Evolutionary conservation across 2,797 vertebrate species (phyloP), one percentile per base, ranked within the genome.

Genomic region (Euphonia xanthogaster): DNA sequence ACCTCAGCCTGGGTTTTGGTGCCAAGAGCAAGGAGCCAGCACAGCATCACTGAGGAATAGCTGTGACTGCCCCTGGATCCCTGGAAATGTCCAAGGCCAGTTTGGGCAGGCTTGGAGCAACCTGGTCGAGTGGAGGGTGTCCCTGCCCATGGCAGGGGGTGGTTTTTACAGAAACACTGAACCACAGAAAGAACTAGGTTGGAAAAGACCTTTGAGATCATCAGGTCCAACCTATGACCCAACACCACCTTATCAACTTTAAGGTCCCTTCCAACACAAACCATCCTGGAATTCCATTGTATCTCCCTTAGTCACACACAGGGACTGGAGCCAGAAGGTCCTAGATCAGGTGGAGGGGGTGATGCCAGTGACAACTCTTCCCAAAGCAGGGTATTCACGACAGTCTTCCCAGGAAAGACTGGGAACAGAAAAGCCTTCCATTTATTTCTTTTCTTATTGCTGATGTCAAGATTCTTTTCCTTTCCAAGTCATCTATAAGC

Each of bases 61-160:
- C 18, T 58, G 44, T 31, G 33, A 0, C 25, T 83, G 39, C 3
- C 18, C 10, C 58, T 54, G 51, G 31, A 71, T 20, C 25, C 30
- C 57, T 83, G 65, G 14, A 27, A 71, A 10, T 17, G 10, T 18
- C 1, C 72, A 23, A 71, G 30, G 22, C 7, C 50, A 45, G 24
- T 37, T 0, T 63, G 50, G 50, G 31, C 0, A 1, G 14, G 15
- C 7, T 44, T 58, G 65, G 39, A 71, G 87, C 39, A 33, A 0
- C 21, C 4, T 77, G 51, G 25, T 0, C 0, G 3, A 15, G 42
- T 15, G 71, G 16, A 14, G 76, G 18, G 12, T 23, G 37, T 71
- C 21, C 37, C 24, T 71, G n/a, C 23, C n/a, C 37, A 50, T 23
- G n/a, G 37, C 37, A 70, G 31, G 17, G 9, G 4, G 1, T 39